Evolutionary conservation across 2,888 invertebrate species (phyloP).

Genomic region (Poecilobothrus nobilitatus): DNA sequence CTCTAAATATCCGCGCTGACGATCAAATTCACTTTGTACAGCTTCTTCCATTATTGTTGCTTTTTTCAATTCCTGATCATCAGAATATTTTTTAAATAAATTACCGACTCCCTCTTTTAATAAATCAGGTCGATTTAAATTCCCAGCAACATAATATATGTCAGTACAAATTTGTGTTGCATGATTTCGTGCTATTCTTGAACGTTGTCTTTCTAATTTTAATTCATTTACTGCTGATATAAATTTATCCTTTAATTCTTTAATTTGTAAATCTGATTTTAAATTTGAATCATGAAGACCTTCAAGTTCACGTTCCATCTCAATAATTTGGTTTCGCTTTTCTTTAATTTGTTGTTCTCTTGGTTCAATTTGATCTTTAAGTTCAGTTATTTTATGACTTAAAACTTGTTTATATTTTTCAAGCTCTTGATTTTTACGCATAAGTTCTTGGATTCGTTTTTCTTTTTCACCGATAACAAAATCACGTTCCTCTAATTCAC

Average conservation of each 20-base stretch:
- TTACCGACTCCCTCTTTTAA: conserved; percentile 35
- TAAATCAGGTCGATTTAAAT: conserved; percentile 61
- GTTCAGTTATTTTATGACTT: conserved; percentile 79
- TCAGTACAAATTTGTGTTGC: conserved; percentile 72
- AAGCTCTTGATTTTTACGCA: conserved; percentile 75
- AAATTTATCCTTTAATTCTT: conserved; percentile 69
- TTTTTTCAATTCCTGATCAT: conserved; percentile 58
- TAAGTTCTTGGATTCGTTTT: conserved; percentile 71
- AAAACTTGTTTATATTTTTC: conserved; percentile 88
- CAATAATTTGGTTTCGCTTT: conserved; percentile 69
- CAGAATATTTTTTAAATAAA: conserved; percentile 53
- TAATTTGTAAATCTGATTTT: conserved; percentile 59
- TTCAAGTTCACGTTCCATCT: conserved; percentile 77
- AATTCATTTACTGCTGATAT: conserved; percentile 62
- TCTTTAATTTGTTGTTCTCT: conserved; percentile 75
- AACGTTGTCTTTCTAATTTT: conserved; percentile 54
- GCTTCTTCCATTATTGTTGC: conserved; percentile 61
- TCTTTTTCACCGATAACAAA: conserved; percentile 78
- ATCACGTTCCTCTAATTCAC: conserved; percentile 77
- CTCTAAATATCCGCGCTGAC: conserved; percentile 77
- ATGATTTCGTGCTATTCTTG: conserved; percentile 53
- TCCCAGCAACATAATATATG: conserved; percentile 67
- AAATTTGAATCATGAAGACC: conserved; percentile 66
- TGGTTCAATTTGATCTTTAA: conserved; percentile 80
- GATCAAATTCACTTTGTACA: conserved; percentile 63